phyloP scores from a whole-genome alignment of 2,888 invertebrate genomes.

The Pegoplata infirma region DNA sequence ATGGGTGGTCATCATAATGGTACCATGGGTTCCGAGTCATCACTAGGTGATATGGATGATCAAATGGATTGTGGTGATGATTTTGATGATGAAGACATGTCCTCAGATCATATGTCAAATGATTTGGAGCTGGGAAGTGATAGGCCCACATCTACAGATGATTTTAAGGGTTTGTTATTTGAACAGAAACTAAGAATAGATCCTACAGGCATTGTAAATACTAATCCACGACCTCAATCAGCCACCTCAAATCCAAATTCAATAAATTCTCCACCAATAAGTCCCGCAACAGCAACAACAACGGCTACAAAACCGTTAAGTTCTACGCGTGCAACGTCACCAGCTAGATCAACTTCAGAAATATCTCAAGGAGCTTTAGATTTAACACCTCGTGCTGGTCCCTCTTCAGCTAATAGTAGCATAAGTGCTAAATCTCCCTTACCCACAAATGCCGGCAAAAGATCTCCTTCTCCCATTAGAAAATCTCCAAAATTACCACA shows the following conservation, averaged over 20 bases:
- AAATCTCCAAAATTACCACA: conserved; percentile 54
- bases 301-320: conserved; percentile 64
- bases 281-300: conserved; percentile 67
- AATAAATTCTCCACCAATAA: conserved; percentile 72
- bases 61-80: conserved; percentile 78
- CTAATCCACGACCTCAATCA: conserved; percentile 70
- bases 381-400: conserved; percentile 79
- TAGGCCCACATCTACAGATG: conserved; percentile 75
- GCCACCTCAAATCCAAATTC: conserved; percentile 71
- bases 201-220: conserved; percentile 71
- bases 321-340: conserved; percentile 67
- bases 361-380: conserved; percentile 81
- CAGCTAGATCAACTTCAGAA: conserved; percentile 78
- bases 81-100: conserved; percentile 76
- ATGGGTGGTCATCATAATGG: conserved; percentile 71
- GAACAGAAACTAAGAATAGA: conserved; percentile 77
- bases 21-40: conserved; percentile 76
- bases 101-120: conserved; percentile 76
- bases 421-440: conserved; percentile 64
- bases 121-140: conserved; percentile 70
- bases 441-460: conserved; percentile 24
- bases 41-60: conserved; percentile 77
- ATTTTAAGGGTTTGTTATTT: conserved; percentile 76
- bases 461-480: conserved; percentile 52
- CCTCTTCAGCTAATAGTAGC: conserved; percentile 74